phyloP scores from a whole-genome alignment of 2,113 vertebrate species.

The Alouatta palliata region DNA sequence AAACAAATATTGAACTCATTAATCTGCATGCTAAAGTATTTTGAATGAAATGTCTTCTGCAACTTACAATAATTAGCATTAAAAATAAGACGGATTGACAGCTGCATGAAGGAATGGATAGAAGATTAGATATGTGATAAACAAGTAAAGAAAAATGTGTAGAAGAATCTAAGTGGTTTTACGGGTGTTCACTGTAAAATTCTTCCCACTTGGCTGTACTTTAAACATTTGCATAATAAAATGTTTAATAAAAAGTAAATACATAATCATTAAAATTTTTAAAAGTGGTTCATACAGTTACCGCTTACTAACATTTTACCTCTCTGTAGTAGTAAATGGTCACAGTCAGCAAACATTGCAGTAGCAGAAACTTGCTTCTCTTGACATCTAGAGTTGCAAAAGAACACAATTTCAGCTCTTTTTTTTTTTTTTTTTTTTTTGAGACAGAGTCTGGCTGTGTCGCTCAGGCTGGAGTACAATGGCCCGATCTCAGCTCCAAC shows the following conservation, averaged over 20 bases:
- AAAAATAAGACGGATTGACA: background rate
- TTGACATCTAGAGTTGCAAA: background rate
- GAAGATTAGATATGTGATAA: background rate
- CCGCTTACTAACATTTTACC: background rate
- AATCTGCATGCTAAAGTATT: background rate
- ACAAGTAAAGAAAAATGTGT: background rate
- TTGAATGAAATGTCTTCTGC: background rate
- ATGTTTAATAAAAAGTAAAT: background rate
- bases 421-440: too few relatives aligned
- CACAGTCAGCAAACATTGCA: background rate
- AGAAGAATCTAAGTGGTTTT: background rate
- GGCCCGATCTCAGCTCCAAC: too few relatives aligned
- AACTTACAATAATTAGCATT: background rate
- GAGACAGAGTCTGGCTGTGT: too few relatives aligned
- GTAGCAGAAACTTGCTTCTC: background rate
- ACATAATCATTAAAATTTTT: background rate
- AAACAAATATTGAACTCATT: background rate
- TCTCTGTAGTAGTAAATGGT: accelerated
- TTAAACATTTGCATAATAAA: conserved; percentile 22
- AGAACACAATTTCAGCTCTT: background rate
- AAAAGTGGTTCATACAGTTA: background rate
- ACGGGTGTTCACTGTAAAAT: background rate
- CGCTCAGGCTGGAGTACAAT: too few relatives aligned
- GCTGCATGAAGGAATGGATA: background rate
- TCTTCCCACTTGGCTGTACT: background rate